phyloP scores from a whole-genome alignment of 2,797 vertebrate genomes.

The Enoplosus armatus region DNA sequence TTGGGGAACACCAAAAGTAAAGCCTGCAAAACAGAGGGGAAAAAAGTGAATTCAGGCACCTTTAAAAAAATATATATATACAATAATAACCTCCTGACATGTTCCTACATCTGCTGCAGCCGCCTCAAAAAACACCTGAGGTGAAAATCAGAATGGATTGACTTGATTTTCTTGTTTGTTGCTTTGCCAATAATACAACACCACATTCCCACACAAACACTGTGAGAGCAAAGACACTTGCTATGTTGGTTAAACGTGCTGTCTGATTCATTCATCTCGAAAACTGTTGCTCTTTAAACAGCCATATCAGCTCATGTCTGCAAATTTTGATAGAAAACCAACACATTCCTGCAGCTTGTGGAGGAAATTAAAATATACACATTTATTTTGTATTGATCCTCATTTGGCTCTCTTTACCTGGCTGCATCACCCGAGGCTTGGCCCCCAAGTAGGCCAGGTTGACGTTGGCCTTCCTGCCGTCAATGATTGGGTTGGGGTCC shows the following conservation, averaged over 20 bases:
- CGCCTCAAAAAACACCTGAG: conserved; percentile 17
- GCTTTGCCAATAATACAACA: conserved; percentile 21
- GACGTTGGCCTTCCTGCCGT: conserved; percentile 98
- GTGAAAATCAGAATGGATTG: conserved; percentile 20
- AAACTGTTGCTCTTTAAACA: neutral
- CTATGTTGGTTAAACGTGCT: neutral
- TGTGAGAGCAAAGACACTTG: neutral
- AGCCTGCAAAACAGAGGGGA: conserved; percentile 85
- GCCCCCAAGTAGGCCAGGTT: conserved; percentile 98
- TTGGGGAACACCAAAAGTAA: conserved; percentile 98
- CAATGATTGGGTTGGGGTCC: conserved; percentile 99
- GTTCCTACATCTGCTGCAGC: conserved; percentile 12
- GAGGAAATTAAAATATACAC: neutral
- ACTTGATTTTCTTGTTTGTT: conserved; percentile 43
- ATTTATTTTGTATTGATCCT: neutral
- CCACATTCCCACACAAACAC: neutral
- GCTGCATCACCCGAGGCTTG: conserved; percentile 98
- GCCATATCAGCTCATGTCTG: neutral
- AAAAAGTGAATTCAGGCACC: neutral
- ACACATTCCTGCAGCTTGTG: neutral
- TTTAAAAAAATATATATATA: too few species aligned
- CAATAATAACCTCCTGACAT: conserved; percentile 12
- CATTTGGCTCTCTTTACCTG: conserved; percentile 85
- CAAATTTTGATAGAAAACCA: neutral
- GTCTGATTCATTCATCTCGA: neutral